These are phyloP conservation scores for Dromius quadrimaculatus DNA, from an alignment of 2,888 invertebrate genomes.

Conservation along the genomic window DNA sequence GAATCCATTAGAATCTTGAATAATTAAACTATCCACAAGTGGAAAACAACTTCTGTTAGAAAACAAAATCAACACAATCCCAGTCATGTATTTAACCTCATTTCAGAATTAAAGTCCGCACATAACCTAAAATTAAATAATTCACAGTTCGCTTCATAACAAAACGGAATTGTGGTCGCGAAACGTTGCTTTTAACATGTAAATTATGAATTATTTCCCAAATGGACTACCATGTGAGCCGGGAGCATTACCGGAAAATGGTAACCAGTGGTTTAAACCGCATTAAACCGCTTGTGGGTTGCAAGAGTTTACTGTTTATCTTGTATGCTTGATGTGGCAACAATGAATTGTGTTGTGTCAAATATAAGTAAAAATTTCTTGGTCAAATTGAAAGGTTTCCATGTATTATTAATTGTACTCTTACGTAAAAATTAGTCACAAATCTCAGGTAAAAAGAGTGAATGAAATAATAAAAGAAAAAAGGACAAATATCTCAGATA, in stretches of 20 bases:
- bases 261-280: conserved; percentile 6
- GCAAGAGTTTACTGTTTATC: conserved; percentile 3
- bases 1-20: background rate
- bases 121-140: conserved; percentile 31
- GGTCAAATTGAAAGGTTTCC: no score
- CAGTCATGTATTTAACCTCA: conserved; percentile 15
- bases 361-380: conserved; percentile 13
- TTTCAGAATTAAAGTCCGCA: conserved; percentile 19
- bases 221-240: conserved; percentile 34
- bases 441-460: no score
- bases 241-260: conserved; percentile 29
- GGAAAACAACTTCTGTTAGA: background rate
- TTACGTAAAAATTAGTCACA: no score
- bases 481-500: no score
- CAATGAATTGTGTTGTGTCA: conserved; percentile 2
- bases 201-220: conserved; percentile 35
- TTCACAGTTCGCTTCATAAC: conserved; percentile 30
- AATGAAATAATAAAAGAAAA: no score
- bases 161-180: conserved; percentile 10
- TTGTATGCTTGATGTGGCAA: conserved; percentile 13
- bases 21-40: background rate
- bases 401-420: no score
- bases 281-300: no score
- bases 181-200: conserved; percentile 41
- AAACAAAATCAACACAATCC: conserved; percentile 13